Evolutionary conservation across 2,113 vertebrate species (phyloP), one percentile per base, ranked within the genome.

Genomic region (Nesospiza acunhae): DNA sequence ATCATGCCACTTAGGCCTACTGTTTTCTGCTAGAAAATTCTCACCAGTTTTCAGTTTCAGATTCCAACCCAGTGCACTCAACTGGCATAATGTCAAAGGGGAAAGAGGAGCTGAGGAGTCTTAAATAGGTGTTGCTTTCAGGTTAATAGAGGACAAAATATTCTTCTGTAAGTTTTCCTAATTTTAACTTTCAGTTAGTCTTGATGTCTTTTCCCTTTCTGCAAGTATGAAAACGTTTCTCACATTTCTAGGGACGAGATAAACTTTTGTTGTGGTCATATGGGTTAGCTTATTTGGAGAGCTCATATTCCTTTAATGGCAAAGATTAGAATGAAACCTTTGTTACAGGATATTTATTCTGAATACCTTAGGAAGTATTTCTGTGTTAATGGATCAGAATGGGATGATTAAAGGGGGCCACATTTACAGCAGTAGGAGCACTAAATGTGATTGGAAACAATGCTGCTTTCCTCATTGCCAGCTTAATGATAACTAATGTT

Each of bases 31-130:
- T 89, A 26, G 55, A n/a, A 77, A 86, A 77, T 64, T 89, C 80
- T 86, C 63, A 74, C 72, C 55, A 37, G 89, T 92, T 90, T 95
- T 84, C 52, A 67, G 27, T 94, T 94, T 92, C 80, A 62, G 46
- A 77, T 94, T 94, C 64, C 76, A 95, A 6, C 16, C 19, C 83
- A 74, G 21, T 60, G 41, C 37, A 64, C 9, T 69, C 63, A 60
- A 14, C 55, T 87, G 80, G 68, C 63, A 39, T 58, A 50, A 80
- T 53, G 64, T 87, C 76, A 86, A 73, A 80, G 23, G 59, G 42
- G 76, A 90, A 69, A 74, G 39, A 79, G 20, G 20, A 86, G 76
- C 59, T 86, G 62, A 66, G 46, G 41, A 31, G 53, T 76, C 50
- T n/a, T 63, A 60, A 56, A 68, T 41, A 88, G 68, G 44, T 46